These are phyloP conservation scores for Anthoptus insignis DNA, from an alignment of 2,888 invertebrate species.

Conservation along the genomic window DNA sequence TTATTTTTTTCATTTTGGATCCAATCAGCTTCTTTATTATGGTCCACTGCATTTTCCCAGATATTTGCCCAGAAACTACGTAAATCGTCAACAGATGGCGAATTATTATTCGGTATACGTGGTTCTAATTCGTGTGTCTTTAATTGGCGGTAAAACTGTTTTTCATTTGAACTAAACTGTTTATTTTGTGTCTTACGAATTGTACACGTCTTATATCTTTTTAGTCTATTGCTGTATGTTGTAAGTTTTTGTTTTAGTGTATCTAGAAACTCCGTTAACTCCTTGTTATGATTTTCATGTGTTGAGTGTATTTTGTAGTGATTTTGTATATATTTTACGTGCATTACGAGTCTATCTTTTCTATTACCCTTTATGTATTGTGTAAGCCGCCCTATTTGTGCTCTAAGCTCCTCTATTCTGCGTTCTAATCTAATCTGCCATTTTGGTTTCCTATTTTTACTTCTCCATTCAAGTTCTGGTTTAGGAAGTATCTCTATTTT, in stretches of 20 bases:
- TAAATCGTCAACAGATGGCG: background rate
- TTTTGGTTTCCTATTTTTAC: conserved; percentile 1
- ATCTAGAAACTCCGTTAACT: conserved; percentile 2
- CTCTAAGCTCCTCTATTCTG: background rate
- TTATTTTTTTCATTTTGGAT: background rate
- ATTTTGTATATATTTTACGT: background rate
- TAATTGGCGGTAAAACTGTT: conserved; percentile 7
- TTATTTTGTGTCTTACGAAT: conserved; percentile 8
- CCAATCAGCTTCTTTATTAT: background rate
- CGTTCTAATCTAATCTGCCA: conserved; percentile 9
- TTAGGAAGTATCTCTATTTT: background rate
- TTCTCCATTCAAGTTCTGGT: background rate
- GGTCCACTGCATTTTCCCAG: background rate
- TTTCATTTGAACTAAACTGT: background rate
- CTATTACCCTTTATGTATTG: conserved; percentile 11
- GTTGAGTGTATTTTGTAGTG: conserved; percentile 11
- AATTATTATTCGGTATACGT: background rate
- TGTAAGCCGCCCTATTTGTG: conserved; percentile 5
- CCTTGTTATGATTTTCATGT: conserved; percentile 2
- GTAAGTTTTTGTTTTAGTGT: conserved; percentile 15
- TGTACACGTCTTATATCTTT: conserved; percentile 3
- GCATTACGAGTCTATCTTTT: background rate
- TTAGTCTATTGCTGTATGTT: background rate
- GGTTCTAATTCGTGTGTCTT: background rate
- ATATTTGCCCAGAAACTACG: background rate